phyloP scores from a whole-genome alignment of 2,113 vertebrate genomes.

The Propithecus coquereli region DNA sequence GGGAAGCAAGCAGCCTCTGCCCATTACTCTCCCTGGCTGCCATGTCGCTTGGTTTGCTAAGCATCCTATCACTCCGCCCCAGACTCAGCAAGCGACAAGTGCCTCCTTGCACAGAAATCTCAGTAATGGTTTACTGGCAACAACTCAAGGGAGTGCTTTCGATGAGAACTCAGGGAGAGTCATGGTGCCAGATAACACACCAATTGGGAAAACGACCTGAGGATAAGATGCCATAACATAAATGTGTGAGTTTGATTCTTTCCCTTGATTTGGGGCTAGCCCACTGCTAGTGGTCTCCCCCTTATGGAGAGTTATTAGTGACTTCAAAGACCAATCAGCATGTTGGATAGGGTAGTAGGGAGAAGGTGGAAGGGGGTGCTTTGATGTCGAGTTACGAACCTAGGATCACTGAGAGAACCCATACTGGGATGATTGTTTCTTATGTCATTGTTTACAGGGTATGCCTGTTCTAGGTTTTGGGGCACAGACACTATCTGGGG shows the following conservation, averaged over 20 bases:
- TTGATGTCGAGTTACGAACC: background rate
- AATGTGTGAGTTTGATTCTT: background rate
- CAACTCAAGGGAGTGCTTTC: background rate
- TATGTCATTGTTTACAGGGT: background rate
- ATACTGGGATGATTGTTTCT: background rate
- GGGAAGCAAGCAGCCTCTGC: background rate
- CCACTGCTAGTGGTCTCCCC: background rate
- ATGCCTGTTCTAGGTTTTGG: background rate
- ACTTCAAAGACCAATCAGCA: background rate
- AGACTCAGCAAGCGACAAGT: background rate
- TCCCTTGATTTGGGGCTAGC: background rate
- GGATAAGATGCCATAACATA: background rate
- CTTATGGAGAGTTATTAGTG: background rate
- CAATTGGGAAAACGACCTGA: background rate
- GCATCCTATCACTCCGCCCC: background rate
- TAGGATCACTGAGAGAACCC: background rate
- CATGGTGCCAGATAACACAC: background rate
- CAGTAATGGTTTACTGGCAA: background rate
- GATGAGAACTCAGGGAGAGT: background rate
- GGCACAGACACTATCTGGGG: background rate
- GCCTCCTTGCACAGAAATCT: background rate
- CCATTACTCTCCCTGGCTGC: background rate
- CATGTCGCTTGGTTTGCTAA: background rate
- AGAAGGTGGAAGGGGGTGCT: background rate
- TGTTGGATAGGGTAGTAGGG: background rate